These are phyloP conservation scores for Scyliorhinus canicula DNA, from an alignment of 2,797 vertebrate species.

Conservation along the genomic window DNA sequence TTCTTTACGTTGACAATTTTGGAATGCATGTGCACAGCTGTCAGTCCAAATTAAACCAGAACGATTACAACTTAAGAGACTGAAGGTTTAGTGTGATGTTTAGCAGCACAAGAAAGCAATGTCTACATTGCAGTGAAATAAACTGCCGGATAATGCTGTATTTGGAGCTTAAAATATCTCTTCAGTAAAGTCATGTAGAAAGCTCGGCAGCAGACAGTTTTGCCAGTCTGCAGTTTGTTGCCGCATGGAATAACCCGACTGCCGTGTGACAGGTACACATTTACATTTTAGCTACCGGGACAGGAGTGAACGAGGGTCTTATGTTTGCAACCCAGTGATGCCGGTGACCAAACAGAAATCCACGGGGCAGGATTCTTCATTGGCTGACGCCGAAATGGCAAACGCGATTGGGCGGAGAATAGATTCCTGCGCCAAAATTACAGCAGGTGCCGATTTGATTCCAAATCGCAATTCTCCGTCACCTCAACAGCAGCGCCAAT, in stretches of 20 bases:
- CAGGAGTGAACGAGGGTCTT: background rate
- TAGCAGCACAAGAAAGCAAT: background rate
- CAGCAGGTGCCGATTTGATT: too few relatives aligned
- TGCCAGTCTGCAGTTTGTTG: background rate
- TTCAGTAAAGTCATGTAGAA: background rate
- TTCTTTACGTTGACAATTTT: background rate
- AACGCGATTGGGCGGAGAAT: too few relatives aligned
- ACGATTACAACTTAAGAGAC: background rate
- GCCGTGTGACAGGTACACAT: background rate
- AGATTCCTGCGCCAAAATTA: too few relatives aligned
- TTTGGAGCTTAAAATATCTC: background rate
- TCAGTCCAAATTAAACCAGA: background rate
- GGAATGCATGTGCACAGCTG: background rate
- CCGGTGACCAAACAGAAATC: background rate
- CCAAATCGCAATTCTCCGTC: too few relatives aligned
- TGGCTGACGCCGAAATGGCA: too few relatives aligned
- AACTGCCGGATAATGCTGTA: background rate
- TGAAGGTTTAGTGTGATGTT: background rate
- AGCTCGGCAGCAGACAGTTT: background rate
- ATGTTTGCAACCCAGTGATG: background rate
- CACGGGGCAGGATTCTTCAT: too few relatives aligned
- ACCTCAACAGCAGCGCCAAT: too few relatives aligned
- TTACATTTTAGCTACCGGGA: background rate
- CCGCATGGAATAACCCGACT: background rate
- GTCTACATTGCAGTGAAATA: background rate